phyloP scores from a whole-genome alignment of 2,888 invertebrate genomes.

The Ferdinandea cuprea region DNA sequence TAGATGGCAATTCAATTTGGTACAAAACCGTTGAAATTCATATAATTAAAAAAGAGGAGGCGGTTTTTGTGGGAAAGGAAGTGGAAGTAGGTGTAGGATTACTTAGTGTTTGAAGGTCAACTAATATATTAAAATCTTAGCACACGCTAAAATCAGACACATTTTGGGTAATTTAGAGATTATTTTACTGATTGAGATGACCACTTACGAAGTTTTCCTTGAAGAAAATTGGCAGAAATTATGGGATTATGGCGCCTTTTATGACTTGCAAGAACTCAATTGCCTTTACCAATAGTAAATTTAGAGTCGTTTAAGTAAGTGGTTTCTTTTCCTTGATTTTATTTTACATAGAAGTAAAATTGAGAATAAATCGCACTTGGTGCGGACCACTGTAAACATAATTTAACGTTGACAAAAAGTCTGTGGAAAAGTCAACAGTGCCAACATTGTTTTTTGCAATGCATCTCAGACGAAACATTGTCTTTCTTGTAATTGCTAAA shows the following conservation, averaged over 20 bases:
- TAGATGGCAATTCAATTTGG: background rate
- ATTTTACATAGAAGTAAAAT: too few species aligned
- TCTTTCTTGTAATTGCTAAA: too few species aligned
- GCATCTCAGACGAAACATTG: too few species aligned
- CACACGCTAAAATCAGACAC: conserved; percentile 16
- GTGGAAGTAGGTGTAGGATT: conserved; percentile 57
- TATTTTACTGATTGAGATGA: conserved; percentile 3
- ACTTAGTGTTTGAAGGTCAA: conserved; percentile 17
- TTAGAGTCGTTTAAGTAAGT: too few species aligned
- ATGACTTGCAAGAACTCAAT: too few species aligned
- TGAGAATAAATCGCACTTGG: too few species aligned
- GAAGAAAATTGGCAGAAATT: background rate
- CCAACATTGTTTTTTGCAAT: too few species aligned
- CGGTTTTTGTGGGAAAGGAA: conserved; percentile 13
- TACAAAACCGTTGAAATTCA: background rate
- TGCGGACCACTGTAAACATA: too few species aligned
- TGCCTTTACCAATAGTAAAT: too few species aligned
- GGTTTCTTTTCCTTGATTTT: too few species aligned
- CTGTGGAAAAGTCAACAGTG: too few species aligned
- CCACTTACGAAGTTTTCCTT: background rate
- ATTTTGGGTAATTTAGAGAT: conserved; percentile 25
- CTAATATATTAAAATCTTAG: background rate
- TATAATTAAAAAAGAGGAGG: conserved; percentile 26
- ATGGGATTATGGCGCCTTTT: conserved; percentile 14
- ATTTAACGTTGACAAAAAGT: too few species aligned